phyloP scores from a whole-genome alignment of 2,113 vertebrate genomes.

The Ovibos moschatus region DNA sequence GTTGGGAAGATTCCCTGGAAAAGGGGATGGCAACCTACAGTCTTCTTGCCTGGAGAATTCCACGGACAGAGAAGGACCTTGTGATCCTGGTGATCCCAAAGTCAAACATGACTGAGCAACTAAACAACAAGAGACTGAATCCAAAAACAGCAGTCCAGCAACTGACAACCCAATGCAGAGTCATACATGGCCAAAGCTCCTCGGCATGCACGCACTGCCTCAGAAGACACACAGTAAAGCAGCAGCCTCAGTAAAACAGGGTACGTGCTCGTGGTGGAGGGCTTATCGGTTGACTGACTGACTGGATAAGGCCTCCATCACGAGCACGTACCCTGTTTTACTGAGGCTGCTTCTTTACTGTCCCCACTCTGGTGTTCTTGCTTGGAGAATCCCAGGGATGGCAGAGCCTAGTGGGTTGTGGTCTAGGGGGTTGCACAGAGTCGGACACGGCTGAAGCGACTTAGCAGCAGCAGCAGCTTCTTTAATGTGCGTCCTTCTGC shows the following conservation, averaged over 20 bases:
- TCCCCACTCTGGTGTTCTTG: too few species aligned
- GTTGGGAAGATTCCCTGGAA: background rate
- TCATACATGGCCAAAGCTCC: background rate
- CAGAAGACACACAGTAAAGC: background rate
- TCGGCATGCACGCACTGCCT: background rate
- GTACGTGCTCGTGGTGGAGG: background rate
- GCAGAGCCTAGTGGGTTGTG: too few species aligned
- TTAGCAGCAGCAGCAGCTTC: too few species aligned
- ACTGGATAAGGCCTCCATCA: background rate
- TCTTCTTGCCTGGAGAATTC: background rate
- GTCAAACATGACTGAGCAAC: background rate
- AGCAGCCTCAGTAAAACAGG: background rate
- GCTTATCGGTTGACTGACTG: background rate
- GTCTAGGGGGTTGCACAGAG: too few species aligned
- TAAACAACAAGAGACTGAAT: background rate
- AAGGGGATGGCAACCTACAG: background rate
- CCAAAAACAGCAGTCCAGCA: background rate
- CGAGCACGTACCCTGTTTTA: background rate
- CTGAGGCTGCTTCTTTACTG: background rate
- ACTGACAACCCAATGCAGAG: background rate
- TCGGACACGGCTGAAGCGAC: too few species aligned
- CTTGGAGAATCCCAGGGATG: too few species aligned
- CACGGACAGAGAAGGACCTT: background rate
- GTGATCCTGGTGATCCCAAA: background rate
- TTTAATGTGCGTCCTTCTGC: background rate